phyloP scores from a whole-genome alignment of 92 coral and sea anemone genomes.

The Galaxea fascicularis region DNA sequence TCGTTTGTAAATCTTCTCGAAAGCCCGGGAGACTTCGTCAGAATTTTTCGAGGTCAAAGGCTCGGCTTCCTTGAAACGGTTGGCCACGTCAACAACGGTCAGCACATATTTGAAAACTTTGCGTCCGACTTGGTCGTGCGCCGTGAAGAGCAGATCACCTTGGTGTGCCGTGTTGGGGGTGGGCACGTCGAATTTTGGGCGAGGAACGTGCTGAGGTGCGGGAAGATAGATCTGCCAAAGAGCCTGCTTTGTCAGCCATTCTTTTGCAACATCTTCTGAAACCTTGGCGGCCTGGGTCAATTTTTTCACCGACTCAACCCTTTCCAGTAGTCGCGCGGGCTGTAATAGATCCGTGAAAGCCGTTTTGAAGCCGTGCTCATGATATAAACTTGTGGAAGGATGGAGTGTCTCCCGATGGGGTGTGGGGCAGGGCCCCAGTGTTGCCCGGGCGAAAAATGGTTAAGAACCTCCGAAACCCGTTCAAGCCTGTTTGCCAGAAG shows the following conservation, averaged over 20 bases:
- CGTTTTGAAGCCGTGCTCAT: too few relatives aligned
- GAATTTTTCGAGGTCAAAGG: too few relatives aligned
- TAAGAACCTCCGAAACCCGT: too few relatives aligned
- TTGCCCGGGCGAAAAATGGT: too few relatives aligned
- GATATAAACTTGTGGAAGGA: too few relatives aligned
- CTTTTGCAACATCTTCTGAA: constrained; percentile 12
- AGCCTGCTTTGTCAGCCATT: constrained; percentile 35
- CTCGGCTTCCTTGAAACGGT: not conserved
- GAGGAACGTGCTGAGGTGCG: constrained; percentile 19
- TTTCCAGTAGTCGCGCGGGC: constrained; percentile 45
- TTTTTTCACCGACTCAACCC: constrained; percentile 22
- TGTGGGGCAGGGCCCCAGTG: too few relatives aligned
- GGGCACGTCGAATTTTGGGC: constrained; percentile 35
- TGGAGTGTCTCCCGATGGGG: too few relatives aligned
- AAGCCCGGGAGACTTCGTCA: constrained; percentile 6
- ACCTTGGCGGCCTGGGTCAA: constrained; percentile 32
- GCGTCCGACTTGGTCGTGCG: constrained; percentile 19
- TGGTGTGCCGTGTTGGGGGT: constrained; percentile 32
- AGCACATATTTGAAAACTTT: constrained; percentile 6
- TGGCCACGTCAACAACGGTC: constrained; percentile 22
- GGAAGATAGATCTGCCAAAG: constrained; percentile 48
- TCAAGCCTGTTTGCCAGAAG: too few relatives aligned
- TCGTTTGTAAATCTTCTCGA: not conserved
- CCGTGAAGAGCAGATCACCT: constrained; percentile 2
- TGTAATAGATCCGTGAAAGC: constrained; percentile 27